These are phyloP conservation scores for Crocallis elinguaria DNA, from an alignment of 2,888 invertebrate species.

Conservation along the genomic window DNA sequence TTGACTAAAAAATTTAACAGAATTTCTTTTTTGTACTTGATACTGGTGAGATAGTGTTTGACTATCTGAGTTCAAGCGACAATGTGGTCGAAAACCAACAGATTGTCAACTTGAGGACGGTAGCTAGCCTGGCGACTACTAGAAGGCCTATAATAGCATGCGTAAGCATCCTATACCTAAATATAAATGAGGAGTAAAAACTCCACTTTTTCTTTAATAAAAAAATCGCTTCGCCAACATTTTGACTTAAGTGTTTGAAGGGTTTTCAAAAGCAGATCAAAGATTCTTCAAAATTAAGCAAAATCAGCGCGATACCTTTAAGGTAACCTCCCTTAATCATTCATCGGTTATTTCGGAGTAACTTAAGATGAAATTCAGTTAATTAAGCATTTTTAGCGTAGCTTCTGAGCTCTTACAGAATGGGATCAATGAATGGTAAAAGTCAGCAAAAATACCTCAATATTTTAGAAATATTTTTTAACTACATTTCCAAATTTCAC, in stretches of 20 bases:
- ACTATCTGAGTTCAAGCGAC: no score
- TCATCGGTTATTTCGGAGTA: conserved; percentile 7
- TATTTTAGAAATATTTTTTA: neutral
- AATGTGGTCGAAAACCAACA: no score
- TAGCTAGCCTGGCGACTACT: no score
- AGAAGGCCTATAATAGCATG: no score
- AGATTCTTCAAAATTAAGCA: conserved; percentile 20
- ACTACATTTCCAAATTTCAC: no score
- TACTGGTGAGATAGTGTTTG: no score
- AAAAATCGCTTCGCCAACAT: conserved; percentile 2
- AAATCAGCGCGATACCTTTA: conserved; percentile 21
- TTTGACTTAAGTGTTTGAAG: conserved; percentile 2
- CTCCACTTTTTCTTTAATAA: neutral
- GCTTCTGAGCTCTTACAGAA: neutral
- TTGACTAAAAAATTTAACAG: no score
- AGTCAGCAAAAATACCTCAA: neutral
- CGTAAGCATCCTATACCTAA: no score
- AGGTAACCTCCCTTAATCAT: conserved; percentile 14
- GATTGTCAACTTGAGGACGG: no score
- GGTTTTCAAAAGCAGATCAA: conserved; percentile 14
- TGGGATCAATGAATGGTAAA: no score
- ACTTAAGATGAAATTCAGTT: conserved; percentile 7
- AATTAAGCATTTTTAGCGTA: conserved; percentile 9
- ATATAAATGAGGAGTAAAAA: neutral
- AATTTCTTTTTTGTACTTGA: no score